A percentile compares a stretch with the other conserved stretches of the same genome.
Evolutionary conservation across 1,140 invertebrate species (phyloP).

Genomic region (Cherax destructor): DNA sequence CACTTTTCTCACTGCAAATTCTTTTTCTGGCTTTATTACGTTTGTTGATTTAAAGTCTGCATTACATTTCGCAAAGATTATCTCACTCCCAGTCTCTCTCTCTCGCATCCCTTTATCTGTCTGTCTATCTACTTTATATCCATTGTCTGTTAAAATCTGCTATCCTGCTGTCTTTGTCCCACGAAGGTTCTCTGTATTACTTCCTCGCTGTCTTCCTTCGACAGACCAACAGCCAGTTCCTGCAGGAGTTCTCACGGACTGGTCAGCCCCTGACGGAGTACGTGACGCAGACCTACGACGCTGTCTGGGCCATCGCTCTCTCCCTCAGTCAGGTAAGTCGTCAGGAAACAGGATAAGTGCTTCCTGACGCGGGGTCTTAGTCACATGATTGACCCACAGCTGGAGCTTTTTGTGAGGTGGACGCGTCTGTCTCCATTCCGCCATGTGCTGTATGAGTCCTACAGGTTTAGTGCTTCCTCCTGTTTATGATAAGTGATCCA

Average conservation of each 20-base stretch:
- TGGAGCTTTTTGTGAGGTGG: too few relatives aligned
- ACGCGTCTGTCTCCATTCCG: too few relatives aligned
- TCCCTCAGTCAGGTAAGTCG: slow-evolving; percentile 79
- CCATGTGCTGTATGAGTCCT: too few relatives aligned
- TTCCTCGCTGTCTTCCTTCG: slow-evolving; percentile 5
- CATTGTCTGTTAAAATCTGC: too few relatives aligned
- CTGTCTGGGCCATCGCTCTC: slow-evolving; percentile 90
- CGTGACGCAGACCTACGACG: slow-evolving; percentile 89
- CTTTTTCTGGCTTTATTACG: too few relatives aligned
- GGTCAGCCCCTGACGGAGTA: slow-evolving; percentile 80
- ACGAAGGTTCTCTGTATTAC: background rate
- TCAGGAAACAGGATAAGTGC: too few relatives aligned
- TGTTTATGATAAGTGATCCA: too few relatives aligned
- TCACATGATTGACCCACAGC: too few relatives aligned
- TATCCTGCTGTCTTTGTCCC: background rate
- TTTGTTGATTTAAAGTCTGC: background rate
- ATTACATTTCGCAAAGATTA: background rate
- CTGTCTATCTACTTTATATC: too few relatives aligned
- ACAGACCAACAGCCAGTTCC: slow-evolving; percentile 85
- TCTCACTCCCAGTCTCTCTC: background rate
- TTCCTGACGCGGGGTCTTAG: too few relatives aligned
- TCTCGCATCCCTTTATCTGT: background rate
- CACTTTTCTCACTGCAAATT: too few relatives aligned
- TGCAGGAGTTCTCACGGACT: slow-evolving; percentile 78
- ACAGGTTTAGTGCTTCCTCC: too few relatives aligned